Conservation (phyloP, 2,888 invertebrate species). For the Melinaea marsaeus region DNA sequence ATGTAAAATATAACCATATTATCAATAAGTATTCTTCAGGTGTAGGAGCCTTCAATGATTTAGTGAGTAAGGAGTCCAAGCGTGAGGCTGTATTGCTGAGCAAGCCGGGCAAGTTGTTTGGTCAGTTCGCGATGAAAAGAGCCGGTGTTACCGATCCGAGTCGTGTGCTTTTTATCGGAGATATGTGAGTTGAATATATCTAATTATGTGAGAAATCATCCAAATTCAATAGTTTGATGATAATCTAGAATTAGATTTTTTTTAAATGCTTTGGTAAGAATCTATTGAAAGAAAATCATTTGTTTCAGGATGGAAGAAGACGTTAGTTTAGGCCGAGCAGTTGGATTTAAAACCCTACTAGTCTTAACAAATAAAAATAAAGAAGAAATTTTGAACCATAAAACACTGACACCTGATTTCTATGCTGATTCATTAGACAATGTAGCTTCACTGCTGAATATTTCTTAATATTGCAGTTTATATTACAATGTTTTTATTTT, state of each 20-base stretch:
- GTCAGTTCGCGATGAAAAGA: conserved; percentile 70
- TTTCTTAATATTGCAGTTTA: no score
- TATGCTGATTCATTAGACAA: conserved; percentile 58
- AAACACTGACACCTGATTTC: conserved; percentile 70
- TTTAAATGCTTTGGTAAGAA: neutral
- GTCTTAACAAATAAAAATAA: conserved; percentile 77
- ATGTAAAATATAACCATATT: no score
- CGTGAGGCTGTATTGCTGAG: conserved; percentile 62
- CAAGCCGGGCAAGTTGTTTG: conserved; percentile 70
- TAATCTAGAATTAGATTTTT: neutral
- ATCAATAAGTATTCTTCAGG: conserved; percentile 42
- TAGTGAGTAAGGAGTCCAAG: conserved; percentile 57
- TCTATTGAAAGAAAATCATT: neutral
- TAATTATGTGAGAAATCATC: neutral
- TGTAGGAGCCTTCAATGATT: conserved; percentile 58
- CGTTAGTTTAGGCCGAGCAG: conserved; percentile 83
- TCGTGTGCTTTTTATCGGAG: conserved; percentile 89
- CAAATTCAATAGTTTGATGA: neutral
- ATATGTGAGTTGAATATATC: conserved; percentile 77
- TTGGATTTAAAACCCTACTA: conserved; percentile 84
- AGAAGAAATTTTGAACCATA: conserved; percentile 72
- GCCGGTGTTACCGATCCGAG: conserved; percentile 79
- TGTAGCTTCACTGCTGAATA: conserved; percentile 39
- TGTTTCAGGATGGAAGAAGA: conserved; percentile 85
- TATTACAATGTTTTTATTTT: no score